Base-by-base conservation (phyloP, 2,888 invertebrate species). In the Camponotus fellah region DNA sequence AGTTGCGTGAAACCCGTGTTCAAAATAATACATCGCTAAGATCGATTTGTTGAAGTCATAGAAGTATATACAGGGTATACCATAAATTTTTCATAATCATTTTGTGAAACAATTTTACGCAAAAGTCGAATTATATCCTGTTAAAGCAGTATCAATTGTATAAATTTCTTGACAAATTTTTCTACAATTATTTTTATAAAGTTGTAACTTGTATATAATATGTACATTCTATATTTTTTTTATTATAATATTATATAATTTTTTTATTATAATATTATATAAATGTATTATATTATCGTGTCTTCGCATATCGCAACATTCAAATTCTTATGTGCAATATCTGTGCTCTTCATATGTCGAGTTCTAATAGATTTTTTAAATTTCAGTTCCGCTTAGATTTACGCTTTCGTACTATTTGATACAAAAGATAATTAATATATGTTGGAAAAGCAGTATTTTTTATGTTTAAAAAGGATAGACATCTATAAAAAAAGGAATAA, bases 401-500 rank as follows among this genome's bases (percentile, higher is more conserved):
- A 32, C 32, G 32, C 8, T 43, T 37, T 75, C 10, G 32, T 46
- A 17, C 8, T 17, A 34, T 65, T 62, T 21, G 46, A 43, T 12
- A n/a, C 4, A 8, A 60, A 10, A 56, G 21, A 21, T 10, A 17
- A 21, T 21, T 3, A 5, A 60, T 6, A 32, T 37, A 6, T 14
- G 12, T 32, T 14, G 32, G 32, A 75, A 21, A 21, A 46, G n/a
- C 26, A 8, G 12, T 26, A 12, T 3, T 43, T 2, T 10, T 3
- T 21, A 6, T 4, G 9, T 62, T n/a, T n/a, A 21, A 64, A 2
- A 32, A 32, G 60, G 43, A 64, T n/a, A 8, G n/a, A 53, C n/a
- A 8, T 10, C 34, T 34, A 21, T 75, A 46, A 75, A 75, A 34
- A 49, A 34, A n/a, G 6, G 34, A 49, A 71, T 21, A 53, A 71